These are phyloP conservation scores for Xenus cinereus DNA, from an alignment of 2,113 vertebrate species.

Conservation along the genomic window DNA sequence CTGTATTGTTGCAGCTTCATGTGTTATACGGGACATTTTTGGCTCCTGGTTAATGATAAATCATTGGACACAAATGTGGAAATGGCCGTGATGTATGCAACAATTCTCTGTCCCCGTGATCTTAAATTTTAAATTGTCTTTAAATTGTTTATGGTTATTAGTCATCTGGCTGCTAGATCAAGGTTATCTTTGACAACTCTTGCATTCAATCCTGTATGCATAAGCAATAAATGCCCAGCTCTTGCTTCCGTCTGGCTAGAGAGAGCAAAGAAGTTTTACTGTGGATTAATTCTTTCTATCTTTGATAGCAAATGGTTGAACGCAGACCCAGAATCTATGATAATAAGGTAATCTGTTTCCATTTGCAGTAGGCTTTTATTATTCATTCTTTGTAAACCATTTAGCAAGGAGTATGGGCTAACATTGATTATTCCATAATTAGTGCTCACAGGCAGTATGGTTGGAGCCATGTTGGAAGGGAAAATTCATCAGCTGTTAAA, in stretches of 20 bases:
- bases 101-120: not conserved
- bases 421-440: slow-evolving; percentile 48
- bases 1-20: not conserved
- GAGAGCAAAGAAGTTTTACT: not conserved
- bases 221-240: not conserved
- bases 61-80: not conserved
- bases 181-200: not conserved
- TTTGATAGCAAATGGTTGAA: not conserved
- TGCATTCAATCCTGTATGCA: not conserved
- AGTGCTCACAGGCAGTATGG: slow-evolving; percentile 6
- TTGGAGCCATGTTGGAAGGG: not conserved
- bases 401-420: slow-evolving; percentile 1
- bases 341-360: slow-evolving; percentile 22
- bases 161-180: not conserved
- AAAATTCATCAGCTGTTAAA: slow-evolving; percentile 33
- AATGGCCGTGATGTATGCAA: not conserved
- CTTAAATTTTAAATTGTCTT: not conserved
- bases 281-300: not conserved
- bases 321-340: not conserved
- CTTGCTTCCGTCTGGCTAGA: not conserved
- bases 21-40: not conserved
- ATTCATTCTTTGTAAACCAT: slow-evolving; percentile 8
- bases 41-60: not conserved
- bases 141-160: not conserved
- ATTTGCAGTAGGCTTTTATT: slow-evolving; percentile 32